A percentile compares a stretch with the other conserved stretches of the same genome.
Conservation (phyloP, 2,888 invertebrate species). For the Liopterus haemorrhoidalis region DNA sequence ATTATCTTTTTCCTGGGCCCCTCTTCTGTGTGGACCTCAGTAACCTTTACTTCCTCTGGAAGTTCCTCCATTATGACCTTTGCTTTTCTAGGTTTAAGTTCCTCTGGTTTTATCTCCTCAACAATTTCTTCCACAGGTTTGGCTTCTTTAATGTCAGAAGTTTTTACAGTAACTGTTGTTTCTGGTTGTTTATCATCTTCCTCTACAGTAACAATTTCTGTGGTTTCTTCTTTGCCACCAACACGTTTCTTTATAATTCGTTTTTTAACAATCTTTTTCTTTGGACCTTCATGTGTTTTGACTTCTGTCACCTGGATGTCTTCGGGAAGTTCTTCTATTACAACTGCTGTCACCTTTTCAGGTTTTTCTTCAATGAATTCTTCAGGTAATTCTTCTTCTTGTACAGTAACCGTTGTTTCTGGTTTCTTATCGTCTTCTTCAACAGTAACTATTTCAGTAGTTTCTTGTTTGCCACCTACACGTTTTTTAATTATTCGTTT, state of each 20-base stretch:
- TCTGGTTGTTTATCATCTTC: conserved; percentile 36
- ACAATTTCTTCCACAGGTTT: conserved; percentile 34
- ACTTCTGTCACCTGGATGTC: conserved; percentile 33
- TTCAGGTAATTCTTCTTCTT: conserved; percentile 17
- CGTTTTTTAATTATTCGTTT: conserved; percentile 46
- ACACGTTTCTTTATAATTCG: conserved; percentile 33
- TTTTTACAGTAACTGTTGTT: conserved; percentile 27
- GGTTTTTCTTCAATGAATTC: conserved; percentile 14
- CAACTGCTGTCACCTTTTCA: conserved; percentile 1
- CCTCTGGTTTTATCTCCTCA: conserved; percentile 18
- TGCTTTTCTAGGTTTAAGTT: conserved; percentile 23
- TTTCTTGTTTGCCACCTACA: conserved; percentile 38
- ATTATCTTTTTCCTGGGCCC: conserved; percentile 38
- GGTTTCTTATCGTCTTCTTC: conserved; percentile 43
- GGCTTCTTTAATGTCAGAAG: conserved; percentile 32
- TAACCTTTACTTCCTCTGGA: conserved; percentile 41
- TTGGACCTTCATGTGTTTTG: conserved; percentile 39
- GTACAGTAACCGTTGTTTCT: conserved; percentile 34
- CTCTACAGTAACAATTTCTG: conserved; percentile 38
- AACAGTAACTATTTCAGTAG: conserved; percentile 43
- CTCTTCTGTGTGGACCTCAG: conserved; percentile 37
- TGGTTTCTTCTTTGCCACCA: conserved; percentile 36
- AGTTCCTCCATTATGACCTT: conserved; percentile 40
- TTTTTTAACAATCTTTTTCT: conserved; percentile 36
- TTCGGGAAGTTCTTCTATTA: conserved; percentile 27